Evolutionary conservation across 2,888 invertebrate species (phyloP), one percentile per base, ranked within the genome.

Genomic region (Ormyrus rosae): DNA sequence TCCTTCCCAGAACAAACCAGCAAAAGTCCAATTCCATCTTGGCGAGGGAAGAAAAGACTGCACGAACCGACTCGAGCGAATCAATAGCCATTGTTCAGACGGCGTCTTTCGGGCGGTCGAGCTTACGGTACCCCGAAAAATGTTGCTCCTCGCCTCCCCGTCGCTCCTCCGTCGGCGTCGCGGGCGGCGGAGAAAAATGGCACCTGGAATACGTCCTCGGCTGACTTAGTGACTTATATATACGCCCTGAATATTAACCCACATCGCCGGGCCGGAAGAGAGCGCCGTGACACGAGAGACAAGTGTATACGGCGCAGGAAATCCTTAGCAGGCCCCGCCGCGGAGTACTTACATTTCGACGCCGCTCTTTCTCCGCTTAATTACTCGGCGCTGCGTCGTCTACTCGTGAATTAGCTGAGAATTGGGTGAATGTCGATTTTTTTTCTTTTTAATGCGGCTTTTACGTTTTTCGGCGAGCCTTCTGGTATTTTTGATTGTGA

Each of bases 111-210:
- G 68, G 68, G 61, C 68, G 68, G 75, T 76, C 68, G 75, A 61
- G 46, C 34, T 68, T 68, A 76, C 68, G 19, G 63, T 67, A 67
- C 76, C 80, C 19, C 70, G 79, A 82, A 81, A 71, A 83, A 82
- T 74, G 34, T 4, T 34, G 34, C 34, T 34, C 78, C 78, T 83
- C 61, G 61, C 63, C 56, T 13, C 45, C 34, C 3, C 34, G 67
- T 13, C 74, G 51, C 67, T 67, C 58, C 74, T 67, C 60, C n/a
- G 4, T 34, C 34, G 10, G 67, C 34, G 48, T 19, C 19, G 19
- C 19, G 19, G 19, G 19, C 19, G 19, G 34, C 4, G 34, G 34
- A 34, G 34, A 34, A 34, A 34, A 34, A 34, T 34, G 34, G 3
- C 34, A 34, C 34, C 34, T 34, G 4, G 34, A 34, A 34, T 34